A percentile compares a stretch with the other conserved stretches of the same genome.
These are phyloP conservation scores for Apostichopus leukothele DNA, from an alignment of 53 echinoderm and acorn worm genomes.

Conservation along the genomic window DNA sequence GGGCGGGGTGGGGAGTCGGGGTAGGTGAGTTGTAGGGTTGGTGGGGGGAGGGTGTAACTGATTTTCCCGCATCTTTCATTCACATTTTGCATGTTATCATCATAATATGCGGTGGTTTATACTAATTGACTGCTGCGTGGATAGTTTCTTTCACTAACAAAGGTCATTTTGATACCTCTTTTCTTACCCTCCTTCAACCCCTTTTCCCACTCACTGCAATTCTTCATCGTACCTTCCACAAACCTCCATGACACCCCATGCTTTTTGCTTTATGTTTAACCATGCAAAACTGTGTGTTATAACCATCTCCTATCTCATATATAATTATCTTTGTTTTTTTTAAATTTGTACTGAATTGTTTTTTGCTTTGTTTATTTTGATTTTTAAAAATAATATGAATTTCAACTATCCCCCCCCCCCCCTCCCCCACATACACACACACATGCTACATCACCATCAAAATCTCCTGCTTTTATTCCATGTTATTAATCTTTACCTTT, in stretches of 20 bases:
- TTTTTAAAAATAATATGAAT: background rate
- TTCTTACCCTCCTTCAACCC: background rate
- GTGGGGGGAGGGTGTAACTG: background rate
- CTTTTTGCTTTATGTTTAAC: too few relatives aligned
- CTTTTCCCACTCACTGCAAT: too few relatives aligned
- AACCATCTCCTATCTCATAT: too few relatives aligned
- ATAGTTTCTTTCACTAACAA: constrained; percentile 8
- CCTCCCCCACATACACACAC: too few relatives aligned
- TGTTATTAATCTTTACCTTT: too few relatives aligned
- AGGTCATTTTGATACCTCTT: background rate
- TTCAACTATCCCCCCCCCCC: too few relatives aligned
- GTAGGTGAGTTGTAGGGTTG: background rate
- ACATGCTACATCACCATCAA: too few relatives aligned
- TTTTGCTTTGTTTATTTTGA: background rate
- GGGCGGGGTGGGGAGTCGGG: background rate
- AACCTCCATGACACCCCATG: too few relatives aligned
- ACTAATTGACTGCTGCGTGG: background rate
- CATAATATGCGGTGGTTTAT: background rate
- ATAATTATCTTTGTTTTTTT: too few relatives aligned
- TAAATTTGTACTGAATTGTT: background rate
- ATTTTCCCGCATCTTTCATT: background rate
- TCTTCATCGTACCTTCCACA: too few relatives aligned
- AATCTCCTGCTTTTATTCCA: background rate
- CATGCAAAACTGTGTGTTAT: too few relatives aligned
- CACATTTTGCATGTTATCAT: background rate